Evolutionary conservation across 2,888 invertebrate species (phyloP).

Genomic region (Sepiola atlantica): DNA sequence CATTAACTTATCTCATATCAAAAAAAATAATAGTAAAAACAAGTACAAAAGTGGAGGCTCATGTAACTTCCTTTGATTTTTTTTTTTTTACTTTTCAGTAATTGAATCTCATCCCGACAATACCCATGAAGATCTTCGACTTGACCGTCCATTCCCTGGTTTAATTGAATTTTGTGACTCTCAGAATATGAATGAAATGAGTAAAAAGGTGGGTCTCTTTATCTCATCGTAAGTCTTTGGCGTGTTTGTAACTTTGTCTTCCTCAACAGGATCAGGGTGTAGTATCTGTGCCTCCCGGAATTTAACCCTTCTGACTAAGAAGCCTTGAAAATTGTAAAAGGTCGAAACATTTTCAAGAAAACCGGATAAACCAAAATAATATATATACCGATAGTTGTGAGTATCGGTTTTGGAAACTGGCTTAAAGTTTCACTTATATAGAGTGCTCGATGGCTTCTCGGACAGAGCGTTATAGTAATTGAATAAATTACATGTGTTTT

Average conservation of each 20-base stretch:
- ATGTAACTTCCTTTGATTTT: background rate
- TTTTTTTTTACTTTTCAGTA: constrained; percentile 75
- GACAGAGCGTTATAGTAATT: no score
- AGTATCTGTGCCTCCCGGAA: no score
- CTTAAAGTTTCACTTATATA: no score
- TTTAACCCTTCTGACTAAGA: no score
- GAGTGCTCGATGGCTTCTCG: no score
- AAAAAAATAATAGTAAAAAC: background rate
- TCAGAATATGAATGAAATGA: constrained; percentile 83
- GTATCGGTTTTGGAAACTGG: no score
- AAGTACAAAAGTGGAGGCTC: background rate
- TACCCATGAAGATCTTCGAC: constrained; percentile 86
- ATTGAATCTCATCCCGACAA: constrained; percentile 97
- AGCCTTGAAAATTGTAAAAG: no score
- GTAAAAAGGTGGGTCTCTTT: constrained; percentile 78
- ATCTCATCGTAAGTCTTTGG: background rate
- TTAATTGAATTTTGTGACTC: constrained; percentile 84
- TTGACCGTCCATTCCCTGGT: constrained; percentile 89
- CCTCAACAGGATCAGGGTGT: no score
- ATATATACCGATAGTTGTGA: no score
- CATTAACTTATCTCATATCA: accelerated
- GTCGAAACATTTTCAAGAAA: no score
- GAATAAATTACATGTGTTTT: no score
- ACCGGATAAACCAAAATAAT: no score
- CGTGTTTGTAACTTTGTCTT: background rate